Evolutionary conservation across 1,140 invertebrate genomes (phyloP).

Genomic region (Oncopodura yosiiana): DNA sequence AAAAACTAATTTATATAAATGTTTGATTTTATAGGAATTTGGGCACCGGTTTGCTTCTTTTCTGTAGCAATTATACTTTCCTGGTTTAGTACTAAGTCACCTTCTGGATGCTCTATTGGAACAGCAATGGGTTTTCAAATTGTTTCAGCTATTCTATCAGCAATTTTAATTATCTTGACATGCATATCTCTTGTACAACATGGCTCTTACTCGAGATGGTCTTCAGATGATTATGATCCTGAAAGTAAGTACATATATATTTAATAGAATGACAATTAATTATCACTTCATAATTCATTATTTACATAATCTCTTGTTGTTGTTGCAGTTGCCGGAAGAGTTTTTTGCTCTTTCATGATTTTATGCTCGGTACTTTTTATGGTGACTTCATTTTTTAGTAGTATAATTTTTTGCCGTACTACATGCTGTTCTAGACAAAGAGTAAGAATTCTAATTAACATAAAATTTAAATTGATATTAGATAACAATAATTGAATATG

Average conservation of each 20-base stretch:
- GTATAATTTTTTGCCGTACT: conserved; percentile 4
- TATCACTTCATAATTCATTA: background rate
- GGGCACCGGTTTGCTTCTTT: too few species aligned
- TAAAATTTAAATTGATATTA: background rate
- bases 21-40: too few species aligned
- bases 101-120: conserved; percentile 8
- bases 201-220: background rate
- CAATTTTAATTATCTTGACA: background rate
- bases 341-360: conserved; percentile 15
- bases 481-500: conserved; percentile 3
- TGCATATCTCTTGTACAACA: conserved; percentile 14
- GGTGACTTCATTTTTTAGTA: conserved; percentile 2
- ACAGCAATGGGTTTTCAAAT: conserved; percentile 16
- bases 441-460: background rate
- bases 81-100: too few species aligned
- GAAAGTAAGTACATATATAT: conserved; percentile 6
- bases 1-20: too few species aligned
- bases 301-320: background rate
- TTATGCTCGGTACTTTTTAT: background rate
- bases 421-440: conserved; percentile 6
- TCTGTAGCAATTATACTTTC: too few species aligned
- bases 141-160: background rate
- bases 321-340: conserved; percentile 13
- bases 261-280: background rate
- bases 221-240: background rate